These are phyloP conservation scores for Halesus radiatus DNA, from an alignment of 1,140 invertebrate species.

Conservation along the genomic window DNA sequence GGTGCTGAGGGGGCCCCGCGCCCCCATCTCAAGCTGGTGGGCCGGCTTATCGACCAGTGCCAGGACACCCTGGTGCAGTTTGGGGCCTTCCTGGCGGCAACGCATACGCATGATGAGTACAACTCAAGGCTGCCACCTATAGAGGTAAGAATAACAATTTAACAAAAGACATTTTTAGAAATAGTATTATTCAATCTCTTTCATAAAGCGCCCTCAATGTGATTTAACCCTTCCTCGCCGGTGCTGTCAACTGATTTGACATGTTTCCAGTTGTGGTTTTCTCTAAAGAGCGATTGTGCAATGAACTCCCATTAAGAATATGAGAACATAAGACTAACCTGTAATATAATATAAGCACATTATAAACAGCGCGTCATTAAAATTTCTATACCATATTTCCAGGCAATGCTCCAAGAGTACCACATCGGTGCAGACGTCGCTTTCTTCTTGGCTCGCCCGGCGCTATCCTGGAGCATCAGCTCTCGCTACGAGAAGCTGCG, in stretches of 20 bases:
- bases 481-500: slow-evolving; percentile 83
- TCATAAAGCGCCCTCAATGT: too few species aligned
- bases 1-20: slow-evolving; percentile 74
- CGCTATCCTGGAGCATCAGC: slow-evolving; percentile 90
- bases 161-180: too few species aligned
- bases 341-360: too few species aligned
- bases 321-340: too few species aligned
- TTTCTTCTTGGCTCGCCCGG: slow-evolving; percentile 94
- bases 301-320: too few species aligned
- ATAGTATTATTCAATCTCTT: too few species aligned
- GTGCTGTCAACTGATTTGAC: too few species aligned
- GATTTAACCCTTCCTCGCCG: too few species aligned
- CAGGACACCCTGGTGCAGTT: slow-evolving; percentile 99
- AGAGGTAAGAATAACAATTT: slow-evolving; percentile 60
- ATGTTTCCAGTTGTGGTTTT: too few species aligned
- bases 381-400: too few species aligned
- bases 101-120: slow-evolving; percentile 95
- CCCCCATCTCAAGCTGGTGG: slow-evolving; percentile 93
- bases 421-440: slow-evolving; percentile 96
- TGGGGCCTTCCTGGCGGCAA: slow-evolving; percentile 94
- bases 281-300: too few species aligned
- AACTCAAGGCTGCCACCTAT: slow-evolving; percentile 90
- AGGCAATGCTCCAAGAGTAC: slow-evolving; percentile 91
- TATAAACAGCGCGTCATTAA: too few species aligned
- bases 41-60: slow-evolving; percentile 88